Evolutionary conservation across 2,797 vertebrate species (phyloP).

Genomic region (Oreochromis grahami): DNA sequence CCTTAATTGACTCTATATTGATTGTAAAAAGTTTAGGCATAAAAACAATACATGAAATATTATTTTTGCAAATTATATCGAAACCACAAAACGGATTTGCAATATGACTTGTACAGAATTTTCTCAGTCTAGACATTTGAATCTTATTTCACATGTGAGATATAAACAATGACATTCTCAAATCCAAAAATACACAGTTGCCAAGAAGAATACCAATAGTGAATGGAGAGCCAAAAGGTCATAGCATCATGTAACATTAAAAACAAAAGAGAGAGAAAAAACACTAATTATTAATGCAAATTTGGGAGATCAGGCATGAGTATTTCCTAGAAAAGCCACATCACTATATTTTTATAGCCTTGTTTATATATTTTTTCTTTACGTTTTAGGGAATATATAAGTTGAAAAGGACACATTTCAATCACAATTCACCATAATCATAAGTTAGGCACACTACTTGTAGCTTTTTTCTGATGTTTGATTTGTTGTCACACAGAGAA

Average conservation of each 20-base stretch:
- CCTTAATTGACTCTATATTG: background rate
- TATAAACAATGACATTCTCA: background rate
- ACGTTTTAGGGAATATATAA: no score
- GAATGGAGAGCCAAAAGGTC: background rate
- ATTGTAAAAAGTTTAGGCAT: background rate
- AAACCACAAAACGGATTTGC: background rate
- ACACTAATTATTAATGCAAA: no score
- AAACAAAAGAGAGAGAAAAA: background rate
- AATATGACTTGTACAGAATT: background rate
- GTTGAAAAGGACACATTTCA: background rate
- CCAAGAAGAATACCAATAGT: background rate
- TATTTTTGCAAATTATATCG: background rate
- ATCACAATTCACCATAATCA: background rate
- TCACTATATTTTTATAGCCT: no score
- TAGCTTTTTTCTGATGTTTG: background rate
- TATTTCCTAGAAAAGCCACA: no score
- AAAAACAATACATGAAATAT: background rate
- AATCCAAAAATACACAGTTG: background rate
- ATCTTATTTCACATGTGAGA: background rate
- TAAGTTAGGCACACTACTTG: background rate
- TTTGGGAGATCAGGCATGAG: no score
- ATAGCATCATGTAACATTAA: background rate
- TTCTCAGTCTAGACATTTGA: background rate
- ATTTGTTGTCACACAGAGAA: background rate
- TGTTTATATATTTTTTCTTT: no score